Evolutionary conservation across 2,888 invertebrate genomes (phyloP).

Genomic region (Agrotis ipsilon): DNA sequence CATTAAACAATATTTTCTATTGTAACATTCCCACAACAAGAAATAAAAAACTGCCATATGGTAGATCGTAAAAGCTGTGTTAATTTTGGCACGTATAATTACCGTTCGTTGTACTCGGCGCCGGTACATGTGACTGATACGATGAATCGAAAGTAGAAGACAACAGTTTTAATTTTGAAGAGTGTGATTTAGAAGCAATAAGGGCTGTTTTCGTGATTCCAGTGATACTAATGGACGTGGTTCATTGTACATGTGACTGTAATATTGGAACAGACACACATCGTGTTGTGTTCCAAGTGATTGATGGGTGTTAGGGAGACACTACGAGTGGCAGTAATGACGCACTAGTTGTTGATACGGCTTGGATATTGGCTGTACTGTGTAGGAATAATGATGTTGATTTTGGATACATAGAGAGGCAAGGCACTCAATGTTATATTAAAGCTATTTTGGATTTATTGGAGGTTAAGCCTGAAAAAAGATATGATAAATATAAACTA

Average conservation of each 20-base stretch:
- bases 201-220: not conserved
- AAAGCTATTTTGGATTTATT: not conserved
- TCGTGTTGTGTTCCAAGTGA: slow-evolving; percentile 44
- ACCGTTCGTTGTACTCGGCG: slow-evolving; percentile 32
- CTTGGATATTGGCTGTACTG: not conserved
- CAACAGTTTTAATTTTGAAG: not conserved
- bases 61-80: slow-evolving; percentile 34
- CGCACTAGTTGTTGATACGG: slow-evolving; percentile 10
- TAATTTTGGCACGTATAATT: slow-evolving; percentile 53
- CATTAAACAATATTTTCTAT: not conserved
- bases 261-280: slow-evolving; percentile 41
- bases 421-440: not conserved
- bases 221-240: not conserved
- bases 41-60: slow-evolving; percentile 18
- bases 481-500: not conserved
- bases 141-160: not conserved
- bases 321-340: slow-evolving; percentile 17
- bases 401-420: not conserved
- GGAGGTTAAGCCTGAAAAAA: not conserved
- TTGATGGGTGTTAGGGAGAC: slow-evolving; percentile 29
- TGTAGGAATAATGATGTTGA: slow-evolving; percentile 9
- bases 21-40: slow-evolving; percentile 2
- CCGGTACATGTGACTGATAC: slow-evolving; percentile 39
- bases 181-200: not conserved
- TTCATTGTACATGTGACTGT: slow-evolving; percentile 4